Evolutionary conservation across 2,797 vertebrate genomes (phyloP).

Genomic region (Falco naumanni): DNA sequence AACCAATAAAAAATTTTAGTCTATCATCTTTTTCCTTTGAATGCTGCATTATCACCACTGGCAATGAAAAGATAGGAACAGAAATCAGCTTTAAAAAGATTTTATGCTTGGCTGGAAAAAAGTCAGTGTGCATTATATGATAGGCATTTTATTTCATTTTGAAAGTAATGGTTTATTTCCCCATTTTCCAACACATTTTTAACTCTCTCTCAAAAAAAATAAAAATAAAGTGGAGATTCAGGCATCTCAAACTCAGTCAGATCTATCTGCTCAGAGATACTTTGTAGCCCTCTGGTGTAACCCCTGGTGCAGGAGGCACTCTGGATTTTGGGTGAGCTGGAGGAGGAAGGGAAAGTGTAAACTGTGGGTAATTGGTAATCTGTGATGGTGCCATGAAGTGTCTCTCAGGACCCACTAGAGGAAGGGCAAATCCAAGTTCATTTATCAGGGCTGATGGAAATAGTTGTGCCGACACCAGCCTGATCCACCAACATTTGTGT

Average conservation of each 20-base stretch:
- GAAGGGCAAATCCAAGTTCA: neutral
- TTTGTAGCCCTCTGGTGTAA: neutral
- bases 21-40: neutral
- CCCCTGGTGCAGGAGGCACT: neutral
- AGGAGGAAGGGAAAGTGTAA: neutral
- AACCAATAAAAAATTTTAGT: neutral
- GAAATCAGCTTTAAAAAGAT: constrained; percentile 7
- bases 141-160: neutral
- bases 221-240: neutral
- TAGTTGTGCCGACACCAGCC: neutral
- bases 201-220: neutral
- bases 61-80: neutral
- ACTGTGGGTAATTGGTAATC: neutral
- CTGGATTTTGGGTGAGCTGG: neutral
- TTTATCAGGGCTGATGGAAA: neutral
- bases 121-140: neutral
- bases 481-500: neutral
- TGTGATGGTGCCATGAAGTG: neutral
- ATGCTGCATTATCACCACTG: neutral
- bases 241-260: neutral
- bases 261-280: neutral
- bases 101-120: constrained; percentile 4
- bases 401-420: neutral
- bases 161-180: neutral
- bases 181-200: neutral